These are phyloP conservation scores for Carcina quercana DNA, from an alignment of 2,888 invertebrate genomes.

Conservation along the genomic window DNA sequence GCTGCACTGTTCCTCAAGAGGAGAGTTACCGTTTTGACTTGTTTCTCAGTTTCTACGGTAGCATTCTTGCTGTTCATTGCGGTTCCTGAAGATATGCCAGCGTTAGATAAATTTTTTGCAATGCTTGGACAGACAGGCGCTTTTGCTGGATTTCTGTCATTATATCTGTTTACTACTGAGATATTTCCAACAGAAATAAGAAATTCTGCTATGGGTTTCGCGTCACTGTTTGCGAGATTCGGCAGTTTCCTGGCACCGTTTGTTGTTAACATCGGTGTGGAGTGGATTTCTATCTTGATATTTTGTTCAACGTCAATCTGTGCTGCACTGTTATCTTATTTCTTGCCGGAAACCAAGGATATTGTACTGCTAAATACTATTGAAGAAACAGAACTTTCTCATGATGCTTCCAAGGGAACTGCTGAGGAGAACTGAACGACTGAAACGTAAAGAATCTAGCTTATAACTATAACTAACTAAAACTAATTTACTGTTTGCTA, in stretches of 20 bases:
- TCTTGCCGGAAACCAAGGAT: constrained; percentile 57
- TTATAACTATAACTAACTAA: too few species aligned
- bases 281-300: constrained; percentile 53
- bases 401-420: too few species aligned
- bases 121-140: constrained; percentile 84
- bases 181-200: constrained; percentile 86
- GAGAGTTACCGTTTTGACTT: constrained; percentile 39
- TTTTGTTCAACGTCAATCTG: constrained; percentile 45
- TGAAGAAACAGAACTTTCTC: constrained; percentile 49
- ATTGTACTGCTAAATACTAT: constrained; percentile 53
- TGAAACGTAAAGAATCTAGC: too few species aligned
- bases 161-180: constrained; percentile 85
- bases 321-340: constrained; percentile 46
- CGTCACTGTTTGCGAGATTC: constrained; percentile 79
- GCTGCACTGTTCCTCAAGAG: constrained; percentile 44
- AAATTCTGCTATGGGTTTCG: constrained; percentile 85
- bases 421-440: too few species aligned
- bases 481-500: too few species aligned
- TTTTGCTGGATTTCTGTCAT: constrained; percentile 77
- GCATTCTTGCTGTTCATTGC: constrained; percentile 49
- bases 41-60: constrained; percentile 40
- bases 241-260: constrained; percentile 82
- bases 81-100: constrained; percentile 33
- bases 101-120: constrained; percentile 78
- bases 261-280: constrained; percentile 70